Base-by-base conservation (phyloP, 2,888 invertebrate species). In the Luperina testacea region DNA sequence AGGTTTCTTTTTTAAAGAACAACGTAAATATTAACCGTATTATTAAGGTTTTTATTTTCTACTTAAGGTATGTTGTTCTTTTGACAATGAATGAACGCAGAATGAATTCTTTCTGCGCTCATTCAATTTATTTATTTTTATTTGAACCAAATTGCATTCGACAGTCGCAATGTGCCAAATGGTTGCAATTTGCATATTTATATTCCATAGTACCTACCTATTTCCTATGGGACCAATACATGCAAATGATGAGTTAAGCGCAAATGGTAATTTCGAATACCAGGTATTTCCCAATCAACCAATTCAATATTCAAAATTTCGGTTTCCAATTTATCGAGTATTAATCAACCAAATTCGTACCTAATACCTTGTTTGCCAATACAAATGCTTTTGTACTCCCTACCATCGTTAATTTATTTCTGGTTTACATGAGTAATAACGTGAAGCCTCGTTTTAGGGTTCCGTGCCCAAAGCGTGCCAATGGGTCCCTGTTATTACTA, bases 371-470 rank as follows among this genome's bases (percentile, higher is more conserved):
- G 63, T 61, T 51, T 77, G 24, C 53, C 3, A 53, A 78, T n/a
- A 45, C 51, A 71, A 78, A 78, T 78, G 71, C 42, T 17, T 6
- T 63, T 78, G 53, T 64, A 53, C 32, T 45, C 15, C 32, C 15
- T 38, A 20, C 13, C 20, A 45, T 63, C 42, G n/a, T 32, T 71
- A 32, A 42, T 78, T 78, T 64, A 32, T 48, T 64, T 57, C 70
- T 63, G 24, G 48, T 48, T 77, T 57, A 38, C 20, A 20, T 68
- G 13, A 0, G 17, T 68, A 68, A 45, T 45, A n/a, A 68, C 17
- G n/a, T 45, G 38, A n/a, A 11, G 57, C n/a, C 20, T 77, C 13
- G n/a, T 77, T 42, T 53, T 57, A 45, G 17, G 67, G 17, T n/a
- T 67, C n/a, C 2, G 42, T 42, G 15, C 4, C 4, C 15, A 8